phyloP scores from a whole-genome alignment of 2,797 vertebrate genomes.

The Cercopithecus diana region DNA sequence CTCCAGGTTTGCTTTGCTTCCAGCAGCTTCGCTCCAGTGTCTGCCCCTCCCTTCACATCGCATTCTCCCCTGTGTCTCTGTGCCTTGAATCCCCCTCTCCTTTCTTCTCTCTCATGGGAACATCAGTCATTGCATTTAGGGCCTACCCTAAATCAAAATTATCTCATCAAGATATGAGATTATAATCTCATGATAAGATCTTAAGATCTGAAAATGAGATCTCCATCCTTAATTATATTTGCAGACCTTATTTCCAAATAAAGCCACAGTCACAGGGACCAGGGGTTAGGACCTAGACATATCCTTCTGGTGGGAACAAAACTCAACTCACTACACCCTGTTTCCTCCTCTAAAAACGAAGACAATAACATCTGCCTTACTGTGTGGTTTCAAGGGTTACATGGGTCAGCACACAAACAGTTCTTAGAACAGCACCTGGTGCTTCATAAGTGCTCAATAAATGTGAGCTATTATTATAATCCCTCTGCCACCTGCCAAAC shows the following conservation, averaged over 20 bases:
- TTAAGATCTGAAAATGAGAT: neutral
- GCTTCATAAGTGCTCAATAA: fast-evolving
- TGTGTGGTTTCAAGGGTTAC: fast-evolving
- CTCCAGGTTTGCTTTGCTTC: neutral
- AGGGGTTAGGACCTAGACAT: neutral
- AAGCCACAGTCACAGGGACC: neutral
- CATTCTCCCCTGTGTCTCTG: neutral
- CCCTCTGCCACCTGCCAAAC: neutral
- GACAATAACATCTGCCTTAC: neutral
- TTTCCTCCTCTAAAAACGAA: neutral
- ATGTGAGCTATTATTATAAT: neutral
- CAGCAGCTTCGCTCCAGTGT: neutral
- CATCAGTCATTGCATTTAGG: neutral
- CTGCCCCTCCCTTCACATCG: neutral
- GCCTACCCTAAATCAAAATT: neutral
- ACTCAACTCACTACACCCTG: neutral
- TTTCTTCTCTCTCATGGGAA: neutral
- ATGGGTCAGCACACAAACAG: fast-evolving
- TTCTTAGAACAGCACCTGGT: neutral
- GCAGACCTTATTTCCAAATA: conserved; percentile 20
- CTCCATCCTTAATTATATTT: neutral
- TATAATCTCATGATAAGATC: neutral
- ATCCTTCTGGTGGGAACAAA: neutral
- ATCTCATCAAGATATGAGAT: neutral
- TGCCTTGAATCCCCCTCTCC: neutral